Evolutionary conservation across 2,113 vertebrate species (phyloP).

Genomic region (Engraulis encrasicolus): DNA sequence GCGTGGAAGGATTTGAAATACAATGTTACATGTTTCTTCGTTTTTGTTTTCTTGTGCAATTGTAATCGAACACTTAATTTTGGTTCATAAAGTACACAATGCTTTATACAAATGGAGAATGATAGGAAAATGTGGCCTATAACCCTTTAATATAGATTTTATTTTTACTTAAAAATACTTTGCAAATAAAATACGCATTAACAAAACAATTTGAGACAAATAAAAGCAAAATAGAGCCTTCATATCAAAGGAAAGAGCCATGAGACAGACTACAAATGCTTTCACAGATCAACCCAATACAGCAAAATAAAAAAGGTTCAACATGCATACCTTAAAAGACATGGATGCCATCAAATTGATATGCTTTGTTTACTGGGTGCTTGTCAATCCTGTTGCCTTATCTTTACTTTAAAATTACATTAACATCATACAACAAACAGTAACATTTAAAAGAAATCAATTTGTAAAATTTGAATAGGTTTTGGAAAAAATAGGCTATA

Average conservation of each 20-base stretch:
- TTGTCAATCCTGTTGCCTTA: background rate
- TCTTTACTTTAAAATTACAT: slow-evolving; percentile 3
- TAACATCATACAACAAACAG: slow-evolving; percentile 20
- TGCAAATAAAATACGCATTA: background rate
- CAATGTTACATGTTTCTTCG: too few species aligned
- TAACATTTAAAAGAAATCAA: slow-evolving; percentile 8
- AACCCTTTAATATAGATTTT: background rate
- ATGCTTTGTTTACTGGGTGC: background rate
- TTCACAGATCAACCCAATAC: background rate
- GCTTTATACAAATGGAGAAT: too few species aligned
- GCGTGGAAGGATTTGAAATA: too few species aligned
- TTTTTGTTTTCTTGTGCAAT: too few species aligned
- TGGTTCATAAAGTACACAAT: too few species aligned
- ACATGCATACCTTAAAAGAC: background rate
- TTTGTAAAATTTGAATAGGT: slow-evolving; percentile 11
- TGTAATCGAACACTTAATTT: too few species aligned
- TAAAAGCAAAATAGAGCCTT: background rate
- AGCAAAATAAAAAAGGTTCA: background rate
- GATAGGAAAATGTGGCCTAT: background rate
- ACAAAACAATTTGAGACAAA: background rate
- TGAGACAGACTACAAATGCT: background rate
- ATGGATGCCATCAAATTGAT: background rate
- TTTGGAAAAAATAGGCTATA: slow-evolving; percentile 17
- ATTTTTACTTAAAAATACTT: background rate
- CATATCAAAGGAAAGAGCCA: background rate